Evolutionary conservation across 2,797 vertebrate genomes (phyloP), one percentile per base, ranked within the genome.

Genomic region (Sebastes hubbsi): DNA sequence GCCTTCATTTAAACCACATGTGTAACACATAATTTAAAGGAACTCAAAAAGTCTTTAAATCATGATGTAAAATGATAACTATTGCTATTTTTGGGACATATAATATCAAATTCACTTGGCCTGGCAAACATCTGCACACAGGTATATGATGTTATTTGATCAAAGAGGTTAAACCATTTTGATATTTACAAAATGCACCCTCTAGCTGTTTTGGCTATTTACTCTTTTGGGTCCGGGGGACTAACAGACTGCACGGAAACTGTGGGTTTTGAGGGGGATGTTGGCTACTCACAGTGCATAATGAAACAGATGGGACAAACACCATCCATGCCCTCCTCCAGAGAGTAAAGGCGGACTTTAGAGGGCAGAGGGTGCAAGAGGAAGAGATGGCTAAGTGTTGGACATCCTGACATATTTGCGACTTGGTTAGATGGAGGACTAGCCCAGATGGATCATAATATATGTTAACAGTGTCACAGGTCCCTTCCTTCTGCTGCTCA

Each of bases 391-490:
- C 62, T 12, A 8, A 70, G 25, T 55, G 46, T 32, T 34, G 36
- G 13, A 30, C 9, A 30, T 64, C 32, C 60, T 22, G 30, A 30
- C 11, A 69, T 25, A 24, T 63, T 29, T 22, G 11, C 1, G 1
- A 68, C 27, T 25, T 13, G 8, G 24, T 58, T 65, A 14, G n/a
- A 73, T 7, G 4, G 22, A 27, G 14, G 7, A 25, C 13, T 36
- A 22, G 6, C 9, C 30, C 59, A 72, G 36, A 68, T 79, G 64
- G 68, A 64, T 75, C 14, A 38, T 34, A 54, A 54, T 54, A 22
- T 54, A 75, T 83, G 75, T 49, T n/a, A 62, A 36, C 65, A 30
- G 58, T 52, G 62, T 82, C 64, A 72, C 24, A 38, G 69, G 32
- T 64, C 59, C 12, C 24, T 14, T 32, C 20, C 7, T 11, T 29